Base-by-base conservation (phyloP, 2,113 vertebrate species). In the Anthoscopus minutus region DNA sequence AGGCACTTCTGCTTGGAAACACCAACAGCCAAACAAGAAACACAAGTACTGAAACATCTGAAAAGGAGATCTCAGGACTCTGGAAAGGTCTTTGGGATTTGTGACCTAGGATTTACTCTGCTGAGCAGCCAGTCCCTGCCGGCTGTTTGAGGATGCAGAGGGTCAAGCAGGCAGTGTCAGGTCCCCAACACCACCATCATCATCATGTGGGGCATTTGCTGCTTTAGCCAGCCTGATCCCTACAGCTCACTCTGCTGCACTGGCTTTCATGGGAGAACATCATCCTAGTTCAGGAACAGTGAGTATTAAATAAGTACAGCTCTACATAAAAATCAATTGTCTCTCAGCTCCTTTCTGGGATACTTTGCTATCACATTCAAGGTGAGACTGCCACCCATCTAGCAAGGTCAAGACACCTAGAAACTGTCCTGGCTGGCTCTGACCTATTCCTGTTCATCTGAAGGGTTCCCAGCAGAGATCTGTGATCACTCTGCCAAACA, bases 341-440 rank as follows among this genome's bases (percentile, higher is more conserved):
- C 4, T 38, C 53, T 76, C n/a, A 10, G 22, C 5, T 56, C 30
- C 56, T 79, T 64, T 30, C 70, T 47, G 33, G 23, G 37, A 27
- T 51, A 11, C 8, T 16, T 27, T 12, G 21, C 14, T 21, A 10
- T 24, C 16, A 13, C 0, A 0, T 38, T 71, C 69, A 56, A 47
- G 21, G 47, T 54, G 56, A 89, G 69, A 14, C 44, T 81, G 8
- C 9, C 31, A 28, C 15, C 1, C 23, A 8, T 13, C 9, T 0
- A 67, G 27, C 9, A 50, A 25, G 7, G 21, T 14, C 1, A 1
- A 45, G 51, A 23, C 8, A 20, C 2, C 27, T 12, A 30, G 19
- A 54, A 56, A 15, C 45, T 66, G 30, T 47, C 35, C 60, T 89
- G 65, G 15, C 42, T 81, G 80, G 23, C 8, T 53, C 21, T 22